phyloP scores from a whole-genome alignment of 2,797 vertebrate species.

The Coccyzus lansbergi region DNA sequence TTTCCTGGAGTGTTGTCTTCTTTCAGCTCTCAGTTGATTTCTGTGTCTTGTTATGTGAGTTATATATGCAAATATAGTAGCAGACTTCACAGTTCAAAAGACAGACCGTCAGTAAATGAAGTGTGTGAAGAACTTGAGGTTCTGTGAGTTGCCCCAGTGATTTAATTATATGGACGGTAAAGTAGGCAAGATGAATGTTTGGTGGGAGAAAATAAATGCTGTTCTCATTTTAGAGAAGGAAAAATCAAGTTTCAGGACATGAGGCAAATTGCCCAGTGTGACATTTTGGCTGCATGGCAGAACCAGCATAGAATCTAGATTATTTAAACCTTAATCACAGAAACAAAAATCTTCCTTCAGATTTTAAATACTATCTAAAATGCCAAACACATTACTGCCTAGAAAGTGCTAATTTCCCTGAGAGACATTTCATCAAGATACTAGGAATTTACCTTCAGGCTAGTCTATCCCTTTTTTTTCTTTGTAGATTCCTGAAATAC shows the following conservation, averaged over 20 bases:
- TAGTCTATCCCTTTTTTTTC: neutral
- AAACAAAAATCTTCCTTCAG: neutral
- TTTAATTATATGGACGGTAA: neutral
- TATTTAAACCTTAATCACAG: neutral
- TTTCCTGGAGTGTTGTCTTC: neutral
- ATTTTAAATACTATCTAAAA: neutral
- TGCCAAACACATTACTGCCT: neutral
- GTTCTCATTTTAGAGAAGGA: neutral
- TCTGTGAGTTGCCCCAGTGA: neutral
- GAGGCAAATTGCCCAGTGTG: neutral
- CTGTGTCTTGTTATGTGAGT: neutral
- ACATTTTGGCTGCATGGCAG: neutral
- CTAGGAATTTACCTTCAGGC: neutral
- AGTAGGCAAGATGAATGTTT: neutral
- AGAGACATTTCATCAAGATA: neutral
- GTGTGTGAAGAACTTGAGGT: neutral
- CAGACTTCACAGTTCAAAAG: neutral
- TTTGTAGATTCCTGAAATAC: neutral
- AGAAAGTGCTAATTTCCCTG: neutral
- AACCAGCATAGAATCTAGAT: neutral
- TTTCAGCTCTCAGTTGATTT: neutral
- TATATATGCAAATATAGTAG: neutral
- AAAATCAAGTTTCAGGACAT: neutral
- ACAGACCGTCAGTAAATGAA: neutral
- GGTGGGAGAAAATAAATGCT: neutral